These are phyloP conservation scores for Knipowitschia caucasica DNA, from an alignment of 2,797 vertebrate genomes.

Conservation along the genomic window DNA sequence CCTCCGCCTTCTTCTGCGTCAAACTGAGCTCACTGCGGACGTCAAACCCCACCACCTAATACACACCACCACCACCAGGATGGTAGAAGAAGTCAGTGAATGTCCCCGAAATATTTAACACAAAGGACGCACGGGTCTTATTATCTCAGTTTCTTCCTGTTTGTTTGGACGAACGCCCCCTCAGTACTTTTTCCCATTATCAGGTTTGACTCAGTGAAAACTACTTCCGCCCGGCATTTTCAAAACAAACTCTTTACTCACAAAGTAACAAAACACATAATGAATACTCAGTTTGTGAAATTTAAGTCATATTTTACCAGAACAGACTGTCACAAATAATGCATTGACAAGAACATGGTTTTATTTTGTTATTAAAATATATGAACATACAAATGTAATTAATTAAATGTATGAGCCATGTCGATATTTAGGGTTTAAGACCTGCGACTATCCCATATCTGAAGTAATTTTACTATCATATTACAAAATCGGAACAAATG, in stretches of 20 bases:
- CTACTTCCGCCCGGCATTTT: constrained; percentile 15
- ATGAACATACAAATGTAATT: too few species aligned
- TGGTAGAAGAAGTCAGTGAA: constrained; percentile 1
- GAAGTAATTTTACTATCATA: too few species aligned
- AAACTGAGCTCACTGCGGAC: constrained; percentile 29
- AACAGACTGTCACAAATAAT: too few species aligned
- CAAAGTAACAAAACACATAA: not conserved
- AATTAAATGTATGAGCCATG: too few species aligned
- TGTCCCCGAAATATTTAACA: not conserved
- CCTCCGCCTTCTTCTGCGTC: constrained; percentile 28
- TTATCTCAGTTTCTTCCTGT: constrained; percentile 64
- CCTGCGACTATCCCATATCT: too few species aligned
- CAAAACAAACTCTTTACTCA: constrained; percentile 25
- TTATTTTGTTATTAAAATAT: too few species aligned
- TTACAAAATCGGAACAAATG: too few species aligned
- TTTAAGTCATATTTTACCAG: too few species aligned
- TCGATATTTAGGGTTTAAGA: too few species aligned
- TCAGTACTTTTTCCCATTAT: constrained; percentile 18
- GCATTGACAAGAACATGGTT: too few species aligned
- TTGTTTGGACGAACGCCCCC: constrained; percentile 42
- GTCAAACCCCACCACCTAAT: constrained; percentile 9
- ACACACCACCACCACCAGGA: constrained; percentile 4
- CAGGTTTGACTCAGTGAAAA: fast-evolving
- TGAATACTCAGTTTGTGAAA: too few species aligned
- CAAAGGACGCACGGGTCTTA: not conserved